Evolutionary conservation across 2,113 vertebrate genomes (phyloP).

Genomic region (Lynx canadensis): DNA sequence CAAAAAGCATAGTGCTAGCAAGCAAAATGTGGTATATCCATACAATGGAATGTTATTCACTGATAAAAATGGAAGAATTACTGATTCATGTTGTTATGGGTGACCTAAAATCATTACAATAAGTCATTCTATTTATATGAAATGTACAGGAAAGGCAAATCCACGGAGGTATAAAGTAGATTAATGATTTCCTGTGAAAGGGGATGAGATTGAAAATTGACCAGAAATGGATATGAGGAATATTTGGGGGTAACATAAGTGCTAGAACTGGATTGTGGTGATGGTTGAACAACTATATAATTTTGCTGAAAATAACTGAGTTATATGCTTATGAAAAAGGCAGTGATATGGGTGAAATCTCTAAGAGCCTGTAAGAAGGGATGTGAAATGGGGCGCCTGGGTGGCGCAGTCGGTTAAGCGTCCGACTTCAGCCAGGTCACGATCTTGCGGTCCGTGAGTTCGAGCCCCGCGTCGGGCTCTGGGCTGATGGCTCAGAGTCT

Average conservation of each 20-base stretch:
- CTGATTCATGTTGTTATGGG: not conserved
- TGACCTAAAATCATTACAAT: not conserved
- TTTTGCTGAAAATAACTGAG: not conserved
- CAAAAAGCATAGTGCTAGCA: not conserved
- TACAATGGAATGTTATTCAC: not conserved
- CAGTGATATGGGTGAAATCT: not conserved
- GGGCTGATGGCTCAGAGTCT: no score
- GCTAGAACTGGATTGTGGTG: not conserved
- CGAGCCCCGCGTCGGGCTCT: no score
- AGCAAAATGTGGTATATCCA: not conserved
- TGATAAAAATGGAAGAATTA: not conserved
- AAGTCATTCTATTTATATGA: not conserved
- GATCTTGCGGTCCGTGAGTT: no score
- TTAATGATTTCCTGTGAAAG: not conserved
- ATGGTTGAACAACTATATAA: not conserved
- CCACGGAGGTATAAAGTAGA: not conserved
- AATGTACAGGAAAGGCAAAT: not conserved
- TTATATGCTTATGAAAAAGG: not conserved
- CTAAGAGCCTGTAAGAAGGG: not conserved
- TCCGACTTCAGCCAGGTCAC: no score
- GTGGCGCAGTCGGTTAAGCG: no score
- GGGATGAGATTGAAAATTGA: not conserved
- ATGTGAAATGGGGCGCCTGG: not conserved
- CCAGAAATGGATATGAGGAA: not conserved
- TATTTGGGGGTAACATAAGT: not conserved